Conservation (phyloP, 35 echinoderm and acorn worm species). For the Anneissia japonica region DNA sequence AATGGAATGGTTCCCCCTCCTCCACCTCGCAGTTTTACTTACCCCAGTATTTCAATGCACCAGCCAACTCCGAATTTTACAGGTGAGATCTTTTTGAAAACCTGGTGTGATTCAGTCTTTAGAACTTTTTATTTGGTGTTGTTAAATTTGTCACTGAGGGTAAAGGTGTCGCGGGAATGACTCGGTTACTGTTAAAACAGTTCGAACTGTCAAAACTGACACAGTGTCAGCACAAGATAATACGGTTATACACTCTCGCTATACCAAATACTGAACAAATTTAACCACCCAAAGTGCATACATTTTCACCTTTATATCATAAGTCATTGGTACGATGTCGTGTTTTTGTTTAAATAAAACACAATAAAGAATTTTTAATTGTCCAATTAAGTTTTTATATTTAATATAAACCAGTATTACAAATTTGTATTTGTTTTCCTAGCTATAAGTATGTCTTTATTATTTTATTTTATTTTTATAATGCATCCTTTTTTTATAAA, state of each 20-base stretch:
- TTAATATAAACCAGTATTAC: too few species aligned
- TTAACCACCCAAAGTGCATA: background rate
- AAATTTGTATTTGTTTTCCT: too few species aligned
- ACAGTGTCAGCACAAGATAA: background rate
- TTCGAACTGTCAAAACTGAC: background rate
- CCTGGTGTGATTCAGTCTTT: background rate
- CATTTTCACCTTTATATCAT: background rate
- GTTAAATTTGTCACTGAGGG: background rate
- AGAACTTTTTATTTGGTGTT: background rate
- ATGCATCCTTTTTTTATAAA: too few species aligned
- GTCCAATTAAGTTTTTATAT: too few species aligned
- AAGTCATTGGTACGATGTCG: too few species aligned
- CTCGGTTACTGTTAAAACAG: background rate
- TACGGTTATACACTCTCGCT: background rate
- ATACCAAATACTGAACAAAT: background rate
- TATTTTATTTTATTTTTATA: too few species aligned
- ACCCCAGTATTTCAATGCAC: constrained; percentile 91
- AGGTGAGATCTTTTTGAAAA: constrained; percentile 51
- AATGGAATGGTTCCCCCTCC: constrained; percentile 95
- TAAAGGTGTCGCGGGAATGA: background rate
- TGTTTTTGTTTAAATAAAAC: too few species aligned
- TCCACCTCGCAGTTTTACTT: constrained; percentile 89
- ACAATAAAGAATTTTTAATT: too few species aligned
- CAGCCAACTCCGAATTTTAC: constrained; percentile 48
- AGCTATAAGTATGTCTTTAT: too few species aligned